Base-by-base conservation (phyloP, 1,140 invertebrate genomes). In the Campodea augens region DNA sequence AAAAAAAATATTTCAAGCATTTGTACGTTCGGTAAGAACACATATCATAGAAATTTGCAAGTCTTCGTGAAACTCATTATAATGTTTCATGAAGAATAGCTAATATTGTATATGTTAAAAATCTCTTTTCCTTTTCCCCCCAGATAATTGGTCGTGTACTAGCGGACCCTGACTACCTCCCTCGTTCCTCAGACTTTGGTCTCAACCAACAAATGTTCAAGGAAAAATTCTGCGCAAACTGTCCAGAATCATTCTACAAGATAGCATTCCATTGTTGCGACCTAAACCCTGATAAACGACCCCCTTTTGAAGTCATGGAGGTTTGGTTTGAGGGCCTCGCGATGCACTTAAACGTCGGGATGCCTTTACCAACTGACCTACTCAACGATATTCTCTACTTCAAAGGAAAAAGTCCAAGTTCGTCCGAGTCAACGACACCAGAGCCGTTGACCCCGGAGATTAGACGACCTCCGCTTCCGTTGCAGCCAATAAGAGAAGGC, bases 131-230 rank as follows among this genome's bases (percentile, higher is more conserved):
- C n/a, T n/a, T n/a, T n/a, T n/a, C n/a, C n/a, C n/a, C n/a, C n/a
- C 54, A 87, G 77, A 87, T 93, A 43, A 93, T 95, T 57, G 88
- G 88, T 0, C 70, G 89, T 37, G 85, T 93, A 1, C 79, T 85
- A 45, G 89, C 89, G 0, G 89, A 95, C 67, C 89, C 89, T 1
- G 89, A 93, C 58, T 87, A 78, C 55, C 63, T 95, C 46, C 88
- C 89, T 1, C 68, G 88, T 23, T 86, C 84, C 1, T 74, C 77
- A 32, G 88, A 93, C 61, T 95, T 92, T 59, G 87, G 88, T 4
- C 66, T 95, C 1, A 91, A 92, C 65, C 82, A 88, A 57, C 70
- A 75, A 48, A 72, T 77, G 0, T 95, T 93, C 56, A 70, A 78
- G 27, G 81, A 87, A 46, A 86, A 87, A 58, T 92, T 88, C 63